Evolutionary conservation across 2,797 vertebrate species (phyloP), one percentile per base, ranked within the genome.

Genomic region (Enteromius viviparus): DNA sequence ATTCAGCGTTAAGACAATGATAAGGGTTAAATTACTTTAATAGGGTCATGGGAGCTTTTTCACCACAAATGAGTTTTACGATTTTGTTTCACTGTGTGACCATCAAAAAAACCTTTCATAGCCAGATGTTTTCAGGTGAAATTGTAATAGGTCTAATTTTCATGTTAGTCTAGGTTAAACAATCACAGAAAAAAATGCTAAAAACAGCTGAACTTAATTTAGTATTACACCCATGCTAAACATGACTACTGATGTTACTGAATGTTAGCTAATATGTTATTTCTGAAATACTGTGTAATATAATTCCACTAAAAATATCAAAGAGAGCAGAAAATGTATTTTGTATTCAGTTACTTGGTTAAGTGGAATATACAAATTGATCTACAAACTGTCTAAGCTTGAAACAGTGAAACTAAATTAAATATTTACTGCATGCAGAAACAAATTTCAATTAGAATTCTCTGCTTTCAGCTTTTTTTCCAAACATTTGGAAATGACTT

Each of bases 21-120:
- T 76, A 66, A 81, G 58, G 80, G 55, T 76, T 71, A 37, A 80
- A 86, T 42, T 3, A 55, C 64, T 83, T 53, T 76, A 76, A 29
- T 11, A 78, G 34, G 69, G 60, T 32, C 32, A 53, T 29, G 58
- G 66, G 65, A 37, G 68, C 42, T 78, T 58, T 81, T 9, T 49
- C 21, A 69, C 34, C 10, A 71, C 37, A 53, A 77, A 51, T 76
- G 0, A 78, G 53, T 62, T 80, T 69, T 62, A 12, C 62, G 21
- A 81, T 53, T 60, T 76, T 82, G 45, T 53, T 86, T 45, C 82
- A 82, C 82, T 62, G 49, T 77, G 15, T 69, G 21, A 74, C 68
- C 78, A 53, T 58, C 19, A 66, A 70, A 76, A 76, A 76, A 64
- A 69, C 32, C 32, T 32, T 34, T 82, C 58, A 53, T 76, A 68